Base-by-base conservation (phyloP, 2,113 vertebrate genomes). In the Ciconia boyciana region DNA sequence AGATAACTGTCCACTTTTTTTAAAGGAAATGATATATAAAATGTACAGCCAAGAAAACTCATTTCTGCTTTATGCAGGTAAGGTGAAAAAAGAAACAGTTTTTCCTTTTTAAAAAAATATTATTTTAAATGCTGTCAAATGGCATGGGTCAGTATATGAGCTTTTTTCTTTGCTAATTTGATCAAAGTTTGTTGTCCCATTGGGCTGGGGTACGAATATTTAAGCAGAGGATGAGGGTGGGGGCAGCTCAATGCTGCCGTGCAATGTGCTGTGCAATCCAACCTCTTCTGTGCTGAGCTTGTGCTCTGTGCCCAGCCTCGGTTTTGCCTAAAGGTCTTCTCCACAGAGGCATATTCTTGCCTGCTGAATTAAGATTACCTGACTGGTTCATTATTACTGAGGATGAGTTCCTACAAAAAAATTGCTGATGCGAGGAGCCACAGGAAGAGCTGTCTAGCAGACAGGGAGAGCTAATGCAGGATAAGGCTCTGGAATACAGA, bases 211-310 rank as follows among this genome's bases (percentile, higher is more conserved):
- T 85, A 29, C 0, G 1, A 68, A 62, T 57, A 51, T 17, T 66
- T 48, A 79, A 52, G 20, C 24, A 54, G 49, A 14, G 18, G 36
- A 9, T 74, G 41, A 34, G 34, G 46, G 11, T 8, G 13, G 26
- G 11, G 13, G n/a, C 25, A 65, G 16, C n/a, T 77, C 44, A 11
- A 21, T 57, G 34, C 52, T 29, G 16, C 52, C 29, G 13, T 65
- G 32, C 51, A 39, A 8, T 3, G 4, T 10, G 11, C 13, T 0
- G 0, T 36, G 36, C 64, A 49, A 0, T 48, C 31, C 46, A 72
- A 0, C 8, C 34, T 74, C 26, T 70, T 72, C 31, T 75, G 39
- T 0, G 0, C 60, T 44, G 55, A 66, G 49, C 32, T 25, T 17
- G 11, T 75, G 28, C 62, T 86, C 58, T 52, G 4, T 69, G 36